Conservation (phyloP, 1,140 invertebrate species). For the Procambarus clarkii region DNA sequence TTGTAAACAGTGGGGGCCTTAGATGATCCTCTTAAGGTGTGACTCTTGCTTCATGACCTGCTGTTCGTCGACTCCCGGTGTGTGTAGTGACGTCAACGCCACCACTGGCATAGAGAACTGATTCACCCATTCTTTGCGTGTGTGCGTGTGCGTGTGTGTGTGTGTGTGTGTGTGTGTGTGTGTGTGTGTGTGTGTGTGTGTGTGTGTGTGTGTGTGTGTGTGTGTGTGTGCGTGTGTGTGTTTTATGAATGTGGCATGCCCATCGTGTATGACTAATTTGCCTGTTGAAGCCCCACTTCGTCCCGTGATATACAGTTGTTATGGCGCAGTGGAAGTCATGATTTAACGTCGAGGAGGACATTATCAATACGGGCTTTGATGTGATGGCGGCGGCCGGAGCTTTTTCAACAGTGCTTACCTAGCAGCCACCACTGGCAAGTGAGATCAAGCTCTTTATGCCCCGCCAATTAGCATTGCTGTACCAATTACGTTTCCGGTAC, state of each 20-base stretch:
- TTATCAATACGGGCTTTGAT: no score
- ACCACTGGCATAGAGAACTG: neutral
- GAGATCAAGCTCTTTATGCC: no score
- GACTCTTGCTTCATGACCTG: neutral
- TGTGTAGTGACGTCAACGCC: neutral
- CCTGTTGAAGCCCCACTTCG: neutral
- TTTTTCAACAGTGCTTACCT: no score
- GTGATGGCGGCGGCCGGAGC: no score
- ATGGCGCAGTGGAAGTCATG: neutral
- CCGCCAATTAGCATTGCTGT: no score
- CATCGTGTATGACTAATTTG: neutral
- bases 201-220: no score
- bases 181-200: neutral
- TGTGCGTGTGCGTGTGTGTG: neutral
- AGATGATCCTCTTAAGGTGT: neutral
- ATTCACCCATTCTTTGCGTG: neutral
- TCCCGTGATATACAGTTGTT: neutral
- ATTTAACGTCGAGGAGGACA: no score
- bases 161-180: constrained; percentile 3
- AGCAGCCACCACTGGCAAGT: no score
- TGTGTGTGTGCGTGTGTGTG: no score
- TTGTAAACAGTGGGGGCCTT: neutral
- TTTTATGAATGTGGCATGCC: neutral
- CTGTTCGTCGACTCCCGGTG: neutral
- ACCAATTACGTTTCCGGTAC: no score